Percentiles rank a stretch among this genome's conserved stretches.
phyloP scores from a whole-genome alignment of 2,113 vertebrate species.

The Hippocampus abdominalis region DNA sequence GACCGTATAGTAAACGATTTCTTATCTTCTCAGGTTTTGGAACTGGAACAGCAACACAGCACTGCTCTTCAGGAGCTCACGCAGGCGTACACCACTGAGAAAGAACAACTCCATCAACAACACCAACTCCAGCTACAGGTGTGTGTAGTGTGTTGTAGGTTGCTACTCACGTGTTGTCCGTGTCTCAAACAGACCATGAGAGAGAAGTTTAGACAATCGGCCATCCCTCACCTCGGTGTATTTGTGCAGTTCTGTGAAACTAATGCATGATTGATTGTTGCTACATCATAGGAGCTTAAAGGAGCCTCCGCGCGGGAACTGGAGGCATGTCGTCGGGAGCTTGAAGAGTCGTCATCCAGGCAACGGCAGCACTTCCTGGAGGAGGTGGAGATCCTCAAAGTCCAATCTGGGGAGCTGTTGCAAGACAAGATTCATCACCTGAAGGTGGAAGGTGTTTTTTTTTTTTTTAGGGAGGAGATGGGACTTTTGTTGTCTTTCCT shows the following conservation, averaged over 20 bases:
- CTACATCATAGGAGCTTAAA: conserved; percentile 61
- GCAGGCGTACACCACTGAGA: conserved; percentile 56
- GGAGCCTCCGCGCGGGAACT: conserved; percentile 65
- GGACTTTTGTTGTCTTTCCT: too few relatives aligned
- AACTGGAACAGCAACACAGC: conserved; percentile 74
- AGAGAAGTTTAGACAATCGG: conserved; percentile 27
- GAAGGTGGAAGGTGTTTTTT: conserved; percentile 63
- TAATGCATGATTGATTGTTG: not conserved
- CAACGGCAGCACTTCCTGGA: conserved; percentile 76
- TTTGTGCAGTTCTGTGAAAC: conserved; percentile 23
- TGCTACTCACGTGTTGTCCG: not conserved
- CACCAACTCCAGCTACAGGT: conserved; percentile 78
- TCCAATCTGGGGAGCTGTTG: conserved; percentile 73
- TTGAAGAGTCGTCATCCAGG: conserved; percentile 67
- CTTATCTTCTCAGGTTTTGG: conserved; percentile 55
- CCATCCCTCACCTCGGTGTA: conserved; percentile 23
- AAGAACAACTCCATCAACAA: conserved; percentile 63
- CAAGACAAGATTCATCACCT: conserved; percentile 73
- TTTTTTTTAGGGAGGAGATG: too few relatives aligned
- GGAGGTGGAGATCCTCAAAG: conserved; percentile 78
- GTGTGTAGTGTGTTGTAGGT: not conserved
- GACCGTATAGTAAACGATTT: not conserved
- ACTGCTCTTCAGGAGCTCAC: conserved; percentile 71
- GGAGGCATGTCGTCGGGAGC: conserved; percentile 63
- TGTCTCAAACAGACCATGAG: conserved; percentile 32